A percentile compares a stretch with the other conserved stretches of the same genome.
phyloP scores from a whole-genome alignment of 2,888 invertebrate genomes.

The Salticus scenicus region DNA sequence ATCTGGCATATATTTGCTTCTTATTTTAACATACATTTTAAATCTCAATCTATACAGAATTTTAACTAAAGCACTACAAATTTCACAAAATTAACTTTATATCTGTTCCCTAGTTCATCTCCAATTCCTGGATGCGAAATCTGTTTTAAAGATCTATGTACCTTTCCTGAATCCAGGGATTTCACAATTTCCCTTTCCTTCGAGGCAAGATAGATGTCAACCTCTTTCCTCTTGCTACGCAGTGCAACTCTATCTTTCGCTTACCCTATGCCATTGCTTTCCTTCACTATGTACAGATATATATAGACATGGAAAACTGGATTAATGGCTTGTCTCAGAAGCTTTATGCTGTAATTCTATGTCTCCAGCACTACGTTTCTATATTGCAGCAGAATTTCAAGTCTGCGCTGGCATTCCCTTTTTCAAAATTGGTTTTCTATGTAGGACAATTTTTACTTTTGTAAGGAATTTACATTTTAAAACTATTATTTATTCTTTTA shows the following conservation, averaged over 20 bases:
- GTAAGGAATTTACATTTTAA: too few relatives aligned
- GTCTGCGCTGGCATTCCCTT: neutral
- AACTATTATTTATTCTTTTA: too few relatives aligned
- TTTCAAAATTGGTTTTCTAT: neutral
- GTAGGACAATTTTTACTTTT: neutral
- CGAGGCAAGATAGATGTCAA: constrained; percentile 67
- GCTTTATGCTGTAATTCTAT: constrained; percentile 11
- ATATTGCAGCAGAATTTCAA: constrained; percentile 45
- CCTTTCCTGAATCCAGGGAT: constrained; percentile 62
- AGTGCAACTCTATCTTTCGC: constrained; percentile 59
- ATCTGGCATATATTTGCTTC: too few relatives aligned
- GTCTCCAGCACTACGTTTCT: constrained; percentile 18
- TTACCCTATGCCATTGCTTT: constrained; percentile 19
- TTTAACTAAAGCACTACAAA: too few relatives aligned
- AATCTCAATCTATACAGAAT: too few relatives aligned
- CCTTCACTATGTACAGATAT: neutral
- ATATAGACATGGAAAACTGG: constrained; percentile 33
- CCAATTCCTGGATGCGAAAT: constrained; percentile 47
- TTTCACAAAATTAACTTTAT: too few relatives aligned
- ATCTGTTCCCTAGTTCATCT: constrained; percentile 11
- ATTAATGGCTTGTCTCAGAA: constrained; percentile 58
- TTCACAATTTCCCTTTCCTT: constrained; percentile 51
- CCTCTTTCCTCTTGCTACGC: constrained; percentile 61
- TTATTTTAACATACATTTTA: too few relatives aligned
- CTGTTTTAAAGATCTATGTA: constrained; percentile 62